phyloP scores from a whole-genome alignment of 2,888 invertebrate species.

The Cheilosia urbana region DNA sequence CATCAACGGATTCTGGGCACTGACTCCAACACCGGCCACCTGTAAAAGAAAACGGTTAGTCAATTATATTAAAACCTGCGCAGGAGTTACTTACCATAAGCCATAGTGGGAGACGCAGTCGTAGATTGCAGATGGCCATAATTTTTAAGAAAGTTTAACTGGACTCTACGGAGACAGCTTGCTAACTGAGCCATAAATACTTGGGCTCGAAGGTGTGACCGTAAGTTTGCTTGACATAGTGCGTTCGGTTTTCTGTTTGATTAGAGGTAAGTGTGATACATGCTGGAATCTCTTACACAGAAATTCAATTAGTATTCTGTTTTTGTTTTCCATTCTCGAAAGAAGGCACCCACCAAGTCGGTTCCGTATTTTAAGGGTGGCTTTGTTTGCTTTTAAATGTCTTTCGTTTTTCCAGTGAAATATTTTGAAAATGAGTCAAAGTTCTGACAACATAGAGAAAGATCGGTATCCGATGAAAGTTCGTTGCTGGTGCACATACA shows the following conservation, averaged over 20 bases:
- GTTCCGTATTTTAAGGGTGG: conserved; percentile 1
- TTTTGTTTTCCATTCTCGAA: conserved; percentile 12
- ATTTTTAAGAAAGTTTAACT: conserved; percentile 11
- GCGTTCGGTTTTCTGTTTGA: conserved; percentile 50
- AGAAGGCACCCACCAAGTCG: neutral
- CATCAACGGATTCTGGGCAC: conserved; percentile 75
- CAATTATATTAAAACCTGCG: too few relatives aligned
- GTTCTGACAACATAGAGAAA: conserved; percentile 16
- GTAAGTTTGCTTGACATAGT: conserved; percentile 17
- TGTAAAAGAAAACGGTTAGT: conserved; percentile 2
- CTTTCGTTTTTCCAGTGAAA: conserved; percentile 1
- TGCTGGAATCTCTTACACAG: conserved; percentile 39
- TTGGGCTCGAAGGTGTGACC: conserved; percentile 18
- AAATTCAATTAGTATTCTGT: conserved; percentile 58
- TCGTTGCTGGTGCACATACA: conserved; percentile 11
- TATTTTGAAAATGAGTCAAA: neutral
- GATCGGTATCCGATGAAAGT: conserved; percentile 29
- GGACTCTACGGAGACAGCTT: conserved; percentile 11
- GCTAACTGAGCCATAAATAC: conserved; percentile 65
- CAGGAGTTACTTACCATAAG: conserved; percentile 27
- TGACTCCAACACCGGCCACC: conserved; percentile 25
- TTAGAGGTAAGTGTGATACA: conserved; percentile 22
- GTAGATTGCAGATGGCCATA: neutral
- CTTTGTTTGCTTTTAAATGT: conserved; percentile 41
- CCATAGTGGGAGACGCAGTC: conserved; percentile 25